Evolutionary conservation across 2,113 vertebrate species (phyloP).

Genomic region (Talpa occidentalis): DNA sequence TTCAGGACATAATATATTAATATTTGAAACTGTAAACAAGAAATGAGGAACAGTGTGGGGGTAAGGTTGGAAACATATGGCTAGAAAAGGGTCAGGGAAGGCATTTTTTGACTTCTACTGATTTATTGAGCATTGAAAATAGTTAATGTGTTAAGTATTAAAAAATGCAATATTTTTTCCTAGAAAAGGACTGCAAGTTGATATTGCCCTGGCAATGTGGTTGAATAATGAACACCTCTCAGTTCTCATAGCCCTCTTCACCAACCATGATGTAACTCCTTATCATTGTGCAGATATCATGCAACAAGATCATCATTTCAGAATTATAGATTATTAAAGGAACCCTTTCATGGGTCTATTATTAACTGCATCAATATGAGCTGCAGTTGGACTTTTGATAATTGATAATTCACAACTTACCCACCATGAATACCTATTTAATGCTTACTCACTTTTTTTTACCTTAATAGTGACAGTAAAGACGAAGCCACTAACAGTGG

Average conservation of each 20-base stretch:
- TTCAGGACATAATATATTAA: background rate
- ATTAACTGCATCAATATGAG: background rate
- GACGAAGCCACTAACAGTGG: background rate
- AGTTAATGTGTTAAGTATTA: conserved; percentile 15
- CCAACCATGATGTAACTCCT: background rate
- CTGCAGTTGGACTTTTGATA: conserved; percentile 43
- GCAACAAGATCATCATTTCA: conserved; percentile 15
- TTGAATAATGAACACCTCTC: conserved; percentile 30
- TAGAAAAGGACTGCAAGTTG: background rate
- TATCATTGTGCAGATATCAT: background rate
- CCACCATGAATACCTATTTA: background rate
- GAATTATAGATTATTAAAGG: conserved; percentile 58
- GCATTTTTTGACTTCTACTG: conserved; percentile 27
- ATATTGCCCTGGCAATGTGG: background rate
- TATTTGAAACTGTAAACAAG: conserved; percentile 16
- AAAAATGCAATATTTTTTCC: conserved; percentile 2
- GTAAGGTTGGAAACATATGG: background rate
- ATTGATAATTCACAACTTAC: background rate
- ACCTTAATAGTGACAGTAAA: background rate
- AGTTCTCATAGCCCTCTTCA: background rate
- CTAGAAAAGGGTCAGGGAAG: background rate
- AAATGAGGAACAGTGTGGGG: conserved; percentile 9
- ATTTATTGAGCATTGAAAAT: background rate
- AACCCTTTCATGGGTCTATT: background rate
- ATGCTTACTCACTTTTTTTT: conserved; percentile 35